Base-by-base conservation (phyloP, 2,113 vertebrate genomes). In the Cyanoliseus patagonus region DNA sequence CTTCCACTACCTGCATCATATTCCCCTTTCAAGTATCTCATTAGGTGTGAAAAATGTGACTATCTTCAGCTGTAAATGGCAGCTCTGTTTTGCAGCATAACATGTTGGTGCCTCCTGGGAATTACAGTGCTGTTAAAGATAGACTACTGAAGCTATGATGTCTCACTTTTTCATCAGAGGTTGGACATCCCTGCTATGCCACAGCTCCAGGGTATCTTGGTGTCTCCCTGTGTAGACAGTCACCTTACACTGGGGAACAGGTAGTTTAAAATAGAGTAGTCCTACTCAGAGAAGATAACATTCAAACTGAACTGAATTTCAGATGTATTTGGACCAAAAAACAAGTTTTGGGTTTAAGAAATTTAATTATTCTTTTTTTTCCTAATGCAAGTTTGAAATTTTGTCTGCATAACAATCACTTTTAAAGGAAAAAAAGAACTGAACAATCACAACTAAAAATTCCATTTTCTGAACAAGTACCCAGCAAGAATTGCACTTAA, bases 381-480 rank as follows among this genome's bases (percentile, higher is more conserved):
- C 18, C 1, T 13, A 53, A 78, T 86, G 46, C 96, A 90, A 93
- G 93, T 39, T 81, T 92, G 90, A 94, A 90, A 88, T 92, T 93
- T 88, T 81, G 33, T 81, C 85, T 93, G 78, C 51, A 88, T 94
- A 88, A 94, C 86, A 94, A 94, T 88, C 1, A 0, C 51, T 59
- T 86, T 88, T 81, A 94, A 86, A 81, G 42, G 88, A 90, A 95
- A 97, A 97, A 86, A 70, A 90, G 88, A 96, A 90, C 80, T 81
- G 77, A 96, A 55, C 55, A 91, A 94, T 81, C 91, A 92, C 94
- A 96, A 81, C 64, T 88, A 70, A 95, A 95, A 92, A 74, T 86
- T 90, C 79, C 51, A 75, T 90, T 97, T 96, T 68, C 59, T 93
- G 90, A 91, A 96, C 85, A 94, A 86, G 19, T 83, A 83, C 83